Base-by-base conservation (phyloP, 2,113 vertebrate species). In the Aphelocoma coerulescens region DNA sequence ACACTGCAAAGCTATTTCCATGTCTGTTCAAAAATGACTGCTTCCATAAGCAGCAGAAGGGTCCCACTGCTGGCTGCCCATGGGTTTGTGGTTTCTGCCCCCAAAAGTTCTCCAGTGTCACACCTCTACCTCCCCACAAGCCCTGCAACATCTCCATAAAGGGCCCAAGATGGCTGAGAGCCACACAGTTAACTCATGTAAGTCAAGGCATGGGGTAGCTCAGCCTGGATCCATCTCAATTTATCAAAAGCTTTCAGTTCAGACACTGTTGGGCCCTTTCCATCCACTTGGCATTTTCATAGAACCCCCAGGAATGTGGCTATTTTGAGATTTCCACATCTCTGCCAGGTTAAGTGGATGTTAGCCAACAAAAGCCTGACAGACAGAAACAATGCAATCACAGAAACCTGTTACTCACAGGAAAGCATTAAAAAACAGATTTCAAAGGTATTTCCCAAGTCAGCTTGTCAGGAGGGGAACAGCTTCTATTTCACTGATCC, bases 161-260 rank as follows among this genome's bases (percentile, higher is more conserved):
- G 9, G 41, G 32, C 22, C 16, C 0, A 0, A 11, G 23, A 9
- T 43, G 20, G 14, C 2, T 52, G 44, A 85, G 16, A 72, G 51
- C 22, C 41, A 52, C 21, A 1, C 10, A 49, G 9, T 3, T 52
- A 61, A 74, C 0, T 0, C 6, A 6, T 2, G 15, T 26, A 32
- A 62, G 51, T 23, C 57, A 63, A 55, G 44, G 21, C 13, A 24
- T 4, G 27, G 10, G 58, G 62, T 27, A 66, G 28, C 49, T 7
- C 2, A 91, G 55, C 9, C 82, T 76, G 44, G 35, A 35, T 55
- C 52, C n/a, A 27, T 35, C 66, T 83, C 62, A 72, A 1, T 65
- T 90, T 59, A 55, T 52, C 75, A 39, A 82, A 79, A 76, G 5
- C 20, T 69, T 91, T 66, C 59, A 30, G 5, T 37, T 62, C 3